Evolutionary conservation across 2,113 vertebrate species (phyloP).

Genomic region (Oncorhynchus kisutch): DNA sequence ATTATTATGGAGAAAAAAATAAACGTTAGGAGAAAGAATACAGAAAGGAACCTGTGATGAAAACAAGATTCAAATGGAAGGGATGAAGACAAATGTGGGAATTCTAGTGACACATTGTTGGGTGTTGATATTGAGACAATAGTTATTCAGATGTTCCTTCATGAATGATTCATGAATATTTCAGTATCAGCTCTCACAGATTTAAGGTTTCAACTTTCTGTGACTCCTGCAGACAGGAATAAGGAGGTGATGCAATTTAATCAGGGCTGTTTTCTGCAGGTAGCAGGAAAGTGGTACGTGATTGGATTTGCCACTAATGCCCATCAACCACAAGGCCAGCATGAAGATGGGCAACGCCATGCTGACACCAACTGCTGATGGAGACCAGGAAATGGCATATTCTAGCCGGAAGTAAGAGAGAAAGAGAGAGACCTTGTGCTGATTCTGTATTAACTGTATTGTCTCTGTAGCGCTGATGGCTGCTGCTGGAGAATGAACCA

Average conservation of each 20-base stretch:
- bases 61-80: not conserved
- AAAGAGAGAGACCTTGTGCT: not conserved
- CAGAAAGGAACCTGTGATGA: not conserved
- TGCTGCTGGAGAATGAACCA: slow-evolving; percentile 73
- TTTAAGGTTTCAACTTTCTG: too few species aligned
- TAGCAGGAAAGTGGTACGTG: slow-evolving; percentile 83
- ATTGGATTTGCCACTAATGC: slow-evolving; percentile 80
- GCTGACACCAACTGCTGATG: slow-evolving; percentile 63
- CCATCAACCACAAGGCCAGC: slow-evolving; percentile 51
- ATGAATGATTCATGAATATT: too few species aligned
- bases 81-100: not conserved
- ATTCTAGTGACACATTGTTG: too few species aligned
- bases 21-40: not conserved
- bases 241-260: not conserved
- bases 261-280: slow-evolving; percentile 53
- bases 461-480: slow-evolving; percentile 64
- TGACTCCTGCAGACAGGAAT: not conserved
- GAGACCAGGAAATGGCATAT: slow-evolving; percentile 74
- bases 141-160: too few species aligned
- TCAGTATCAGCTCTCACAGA: too few species aligned
- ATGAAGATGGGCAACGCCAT: slow-evolving; percentile 79
- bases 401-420: slow-evolving; percentile 58
- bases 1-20: not conserved
- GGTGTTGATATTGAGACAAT: too few species aligned
- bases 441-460: not conserved